phyloP scores from a whole-genome alignment of 2,888 invertebrate species.

The Agrypnus murinus region DNA sequence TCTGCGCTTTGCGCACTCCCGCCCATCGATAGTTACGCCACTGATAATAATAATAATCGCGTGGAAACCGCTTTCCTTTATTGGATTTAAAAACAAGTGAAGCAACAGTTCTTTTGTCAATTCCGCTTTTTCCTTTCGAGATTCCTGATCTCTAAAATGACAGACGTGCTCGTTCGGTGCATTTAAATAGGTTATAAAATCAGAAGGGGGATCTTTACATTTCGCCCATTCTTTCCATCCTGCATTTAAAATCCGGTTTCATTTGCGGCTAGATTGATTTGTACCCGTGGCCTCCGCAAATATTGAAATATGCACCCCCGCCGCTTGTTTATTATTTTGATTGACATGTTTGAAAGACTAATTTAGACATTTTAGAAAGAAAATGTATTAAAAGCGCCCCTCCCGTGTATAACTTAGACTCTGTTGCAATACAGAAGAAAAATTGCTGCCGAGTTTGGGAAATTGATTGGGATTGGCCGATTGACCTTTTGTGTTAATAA shows the following conservation, averaged over 20 bases:
- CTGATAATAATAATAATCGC: no score
- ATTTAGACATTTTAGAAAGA: constrained; percentile 61
- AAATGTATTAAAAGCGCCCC: constrained; percentile 51
- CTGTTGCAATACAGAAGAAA: no score
- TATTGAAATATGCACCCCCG: constrained; percentile 70
- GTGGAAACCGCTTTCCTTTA: background rate
- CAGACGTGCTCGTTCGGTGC: constrained; percentile 57
- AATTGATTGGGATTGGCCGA: background rate
- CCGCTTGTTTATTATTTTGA: constrained; percentile 69
- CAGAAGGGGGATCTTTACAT: constrained; percentile 51
- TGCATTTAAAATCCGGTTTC: constrained; percentile 63
- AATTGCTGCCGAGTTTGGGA: no score
- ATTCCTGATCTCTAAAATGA: constrained; percentile 55
- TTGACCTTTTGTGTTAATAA: constrained; percentile 3
- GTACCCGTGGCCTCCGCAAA: constrained; percentile 64
- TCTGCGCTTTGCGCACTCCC: no score
- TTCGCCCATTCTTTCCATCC: constrained; percentile 52
- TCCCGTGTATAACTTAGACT: no score
- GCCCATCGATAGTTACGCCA: no score
- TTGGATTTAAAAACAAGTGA: constrained; percentile 18
- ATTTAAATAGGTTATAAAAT: constrained; percentile 61
- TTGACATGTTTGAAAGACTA: constrained; percentile 67
- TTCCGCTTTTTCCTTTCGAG: constrained; percentile 39
- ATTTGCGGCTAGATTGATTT: constrained; percentile 69
- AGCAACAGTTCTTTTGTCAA: constrained; percentile 47